Percentiles rank a stretch among this genome's conserved stretches.
phyloP scores from a whole-genome alignment of 2,797 vertebrate species.

The Thaleichthys pacificus region DNA sequence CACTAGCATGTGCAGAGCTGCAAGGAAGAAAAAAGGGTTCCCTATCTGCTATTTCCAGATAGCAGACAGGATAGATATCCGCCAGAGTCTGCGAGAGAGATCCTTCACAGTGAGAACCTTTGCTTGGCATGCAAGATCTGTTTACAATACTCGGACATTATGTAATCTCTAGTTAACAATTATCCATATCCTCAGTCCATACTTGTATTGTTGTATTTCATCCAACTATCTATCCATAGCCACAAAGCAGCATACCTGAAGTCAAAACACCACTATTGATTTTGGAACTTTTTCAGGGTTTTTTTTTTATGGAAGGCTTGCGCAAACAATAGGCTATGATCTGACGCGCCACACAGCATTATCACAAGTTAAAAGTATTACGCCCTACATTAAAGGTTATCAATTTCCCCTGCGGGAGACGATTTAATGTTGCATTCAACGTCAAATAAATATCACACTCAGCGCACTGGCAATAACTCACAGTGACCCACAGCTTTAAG shows the following conservation, averaged over 20 bases:
- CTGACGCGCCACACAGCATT: constrained; percentile 54
- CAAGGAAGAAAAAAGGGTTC: constrained; percentile 8
- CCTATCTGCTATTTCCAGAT: background rate
- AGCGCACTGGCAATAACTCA: constrained; percentile 53
- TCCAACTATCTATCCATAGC: background rate
- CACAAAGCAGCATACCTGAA: background rate
- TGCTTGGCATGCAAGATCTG: constrained; percentile 62
- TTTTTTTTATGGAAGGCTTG: constrained; percentile 28
- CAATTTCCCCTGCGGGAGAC: constrained; percentile 47
- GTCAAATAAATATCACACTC: constrained; percentile 66
- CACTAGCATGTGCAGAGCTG: no score
- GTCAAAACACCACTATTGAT: constrained; percentile 55
- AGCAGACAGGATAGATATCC: background rate
- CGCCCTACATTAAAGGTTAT: constrained; percentile 64
- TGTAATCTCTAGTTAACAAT: constrained; percentile 72
- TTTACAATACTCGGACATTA: constrained; percentile 70
- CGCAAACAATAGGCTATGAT: constrained; percentile 50
- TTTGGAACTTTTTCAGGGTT: constrained; percentile 60
- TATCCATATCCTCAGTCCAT: constrained; percentile 63
- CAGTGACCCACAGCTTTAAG: constrained; percentile 51
- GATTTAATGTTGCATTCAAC: constrained; percentile 67
- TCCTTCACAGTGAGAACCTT: constrained; percentile 61
- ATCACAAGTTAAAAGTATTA: constrained; percentile 61
- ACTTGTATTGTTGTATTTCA: constrained; percentile 59
- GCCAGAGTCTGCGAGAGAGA: background rate